Percentiles rank a stretch among this genome's conserved stretches.
phyloP scores from a whole-genome alignment of 2,113 vertebrate genomes.

The Talpa occidentalis region DNA sequence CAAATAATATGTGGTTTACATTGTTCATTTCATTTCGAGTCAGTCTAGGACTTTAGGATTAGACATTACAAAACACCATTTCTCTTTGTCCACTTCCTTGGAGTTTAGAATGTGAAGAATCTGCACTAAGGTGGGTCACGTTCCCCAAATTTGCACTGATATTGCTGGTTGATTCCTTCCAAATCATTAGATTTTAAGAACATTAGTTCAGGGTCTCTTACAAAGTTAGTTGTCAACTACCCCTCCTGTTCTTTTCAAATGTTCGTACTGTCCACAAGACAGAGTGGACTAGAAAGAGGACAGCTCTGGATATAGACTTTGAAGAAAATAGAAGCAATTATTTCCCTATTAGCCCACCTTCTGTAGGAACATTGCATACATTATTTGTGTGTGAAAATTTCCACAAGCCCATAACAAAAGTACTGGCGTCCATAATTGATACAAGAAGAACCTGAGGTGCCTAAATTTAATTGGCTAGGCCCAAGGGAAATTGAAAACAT shows the following conservation, averaged over 20 bases:
- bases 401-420: neutral
- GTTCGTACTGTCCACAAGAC: neutral
- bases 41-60: neutral
- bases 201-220: neutral
- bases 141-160: neutral
- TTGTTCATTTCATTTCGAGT: neutral
- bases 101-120: neutral
- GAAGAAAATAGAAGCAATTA: neutral
- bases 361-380: neutral
- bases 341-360: neutral
- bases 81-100: neutral
- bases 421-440: neutral
- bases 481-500: neutral
- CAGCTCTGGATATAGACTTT: neutral
- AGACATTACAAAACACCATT: neutral
- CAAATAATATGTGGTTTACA: neutral
- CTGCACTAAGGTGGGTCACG: neutral
- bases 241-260: neutral
- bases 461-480: neutral
- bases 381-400: conserved; percentile 20
- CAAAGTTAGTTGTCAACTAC: neutral
- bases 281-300: neutral
- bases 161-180: neutral
- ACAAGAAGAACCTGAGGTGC: neutral
- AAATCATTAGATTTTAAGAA: neutral